Evolutionary conservation across 2,888 invertebrate genomes (phyloP).

Genomic region (Cephus rjabovi): DNA sequence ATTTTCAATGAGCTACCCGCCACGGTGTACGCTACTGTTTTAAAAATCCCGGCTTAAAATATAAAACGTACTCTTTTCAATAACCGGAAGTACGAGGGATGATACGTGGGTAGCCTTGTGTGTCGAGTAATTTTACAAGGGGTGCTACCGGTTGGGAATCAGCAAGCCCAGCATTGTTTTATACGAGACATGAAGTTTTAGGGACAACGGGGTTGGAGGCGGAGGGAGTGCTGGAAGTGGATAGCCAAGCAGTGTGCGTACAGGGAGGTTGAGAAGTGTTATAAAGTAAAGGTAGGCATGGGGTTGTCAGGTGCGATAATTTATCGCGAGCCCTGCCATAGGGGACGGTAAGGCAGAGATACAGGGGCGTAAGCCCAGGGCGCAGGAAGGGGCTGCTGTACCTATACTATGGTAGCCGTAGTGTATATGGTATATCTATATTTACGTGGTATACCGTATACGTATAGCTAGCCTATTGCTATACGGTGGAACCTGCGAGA

Average conservation of each 20-base stretch:
- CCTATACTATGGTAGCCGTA: background rate
- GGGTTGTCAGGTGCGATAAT: conserved; percentile 34
- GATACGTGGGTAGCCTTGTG: background rate
- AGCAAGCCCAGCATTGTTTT: conserved; percentile 23
- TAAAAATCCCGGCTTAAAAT: background rate
- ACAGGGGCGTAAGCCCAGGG: conserved; percentile 11
- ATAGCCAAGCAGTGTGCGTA: background rate
- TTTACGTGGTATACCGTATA: background rate
- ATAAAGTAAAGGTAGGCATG: conserved; percentile 28
- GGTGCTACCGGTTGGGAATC: background rate
- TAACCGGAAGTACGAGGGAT: background rate
- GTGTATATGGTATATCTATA: background rate
- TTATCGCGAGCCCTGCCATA: conserved; percentile 23
- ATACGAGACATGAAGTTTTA: conserved; percentile 21
- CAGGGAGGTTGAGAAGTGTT: conserved; percentile 16
- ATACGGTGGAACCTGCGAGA: conserved; percentile 6
- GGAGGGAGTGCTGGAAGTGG: background rate
- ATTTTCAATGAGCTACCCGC: background rate
- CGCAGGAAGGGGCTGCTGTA: background rate
- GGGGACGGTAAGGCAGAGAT: conserved; percentile 6
- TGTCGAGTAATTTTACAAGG: conserved; percentile 10
- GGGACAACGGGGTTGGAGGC: background rate
- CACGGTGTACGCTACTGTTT: background rate
- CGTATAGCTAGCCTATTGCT: background rate
- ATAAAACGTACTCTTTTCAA: conserved; percentile 6